Base-by-base conservation (phyloP, 1,140 invertebrate genomes). In the Neodiprion pinetum region DNA sequence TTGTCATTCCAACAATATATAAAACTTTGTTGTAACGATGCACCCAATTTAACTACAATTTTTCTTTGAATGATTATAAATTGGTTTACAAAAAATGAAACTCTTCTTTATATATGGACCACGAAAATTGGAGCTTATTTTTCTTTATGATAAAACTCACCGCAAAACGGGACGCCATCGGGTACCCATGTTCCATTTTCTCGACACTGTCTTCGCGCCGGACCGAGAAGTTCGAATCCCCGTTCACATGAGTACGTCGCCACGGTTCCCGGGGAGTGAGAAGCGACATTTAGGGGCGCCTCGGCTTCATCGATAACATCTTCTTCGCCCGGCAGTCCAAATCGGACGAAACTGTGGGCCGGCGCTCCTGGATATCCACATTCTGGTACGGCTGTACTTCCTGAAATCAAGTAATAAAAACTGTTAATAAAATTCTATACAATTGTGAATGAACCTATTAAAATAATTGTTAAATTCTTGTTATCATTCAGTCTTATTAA, bases 301-400 rank as follows among this genome's bases (percentile, higher is more conserved):
- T 88, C 86, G 48, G 87, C 85, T 69, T 88, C 88, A 72, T 89
- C 87, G 77, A 88, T 80, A 14, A 86, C 83, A 68, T 88, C 87
- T 1, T 87, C 84, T 68, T 80, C 75, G 48, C 76, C 77, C 28
- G 80, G 14, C 23, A 76, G 78, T 1, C 94, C 93, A 87, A 98
- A 97, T 1, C 92, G 89, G 7, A 98, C 93, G 53, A 87, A 91
- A 68, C 93, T 95, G 89, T 98, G 96, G 1, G 96, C 95, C 28
- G 96, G 96, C 1, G 95, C 94, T n/a, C 96, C 96, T n/a, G 96
- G 96, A 88, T 96, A 97, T 71, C 94, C 91, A 86, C 96, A 98
- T 71, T 82, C 84, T 70, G 67, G 53, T 75, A 73, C 53, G n/a
- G 73, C 75, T 72, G 79, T 79, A 76, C 79, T 82, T 74, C 81